Conservation (phyloP, 2,888 invertebrate genomes). For the Aphodius granarius region DNA sequence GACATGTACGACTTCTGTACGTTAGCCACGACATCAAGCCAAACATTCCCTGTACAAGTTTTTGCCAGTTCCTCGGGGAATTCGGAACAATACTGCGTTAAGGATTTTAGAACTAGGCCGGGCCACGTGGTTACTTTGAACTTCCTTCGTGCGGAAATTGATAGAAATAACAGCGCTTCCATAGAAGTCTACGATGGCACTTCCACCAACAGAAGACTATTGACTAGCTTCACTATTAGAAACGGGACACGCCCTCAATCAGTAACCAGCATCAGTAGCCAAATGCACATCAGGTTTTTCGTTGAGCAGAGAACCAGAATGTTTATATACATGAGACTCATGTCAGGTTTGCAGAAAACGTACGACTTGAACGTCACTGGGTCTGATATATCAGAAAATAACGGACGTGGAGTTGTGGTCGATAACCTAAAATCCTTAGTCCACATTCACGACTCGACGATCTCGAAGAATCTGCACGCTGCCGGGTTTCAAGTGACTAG, state of each 20-base stretch:
- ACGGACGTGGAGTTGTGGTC: slow-evolving; percentile 92
- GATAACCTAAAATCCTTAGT: slow-evolving; percentile 88
- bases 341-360: slow-evolving; percentile 74
- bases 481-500: slow-evolving; percentile 88
- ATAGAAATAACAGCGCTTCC: slow-evolving; percentile 71
- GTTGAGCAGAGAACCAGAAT: slow-evolving; percentile 74
- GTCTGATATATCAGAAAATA: slow-evolving; percentile 84
- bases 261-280: slow-evolving; percentile 78
- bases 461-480: slow-evolving; percentile 85
- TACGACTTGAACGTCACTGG: slow-evolving; percentile 88
- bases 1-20: slow-evolving; percentile 85
- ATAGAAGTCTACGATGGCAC: slow-evolving; percentile 81
- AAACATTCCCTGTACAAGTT: slow-evolving; percentile 84
- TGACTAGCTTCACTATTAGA: slow-evolving; percentile 72
- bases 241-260: slow-evolving; percentile 90
- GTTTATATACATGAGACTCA: slow-evolving; percentile 76
- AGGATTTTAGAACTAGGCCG: slow-evolving; percentile 75
- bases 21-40: slow-evolving; percentile 78
- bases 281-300: slow-evolving; percentile 77
- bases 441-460: slow-evolving; percentile 79
- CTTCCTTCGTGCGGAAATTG: slow-evolving; percentile 79
- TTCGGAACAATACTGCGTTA: slow-evolving; percentile 72
- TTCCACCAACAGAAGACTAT: slow-evolving; percentile 67
- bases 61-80: slow-evolving; percentile 78
- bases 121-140: slow-evolving; percentile 85